Conservation (phyloP, 1,140 invertebrate species). For the Hyles vespertilio region DNA sequence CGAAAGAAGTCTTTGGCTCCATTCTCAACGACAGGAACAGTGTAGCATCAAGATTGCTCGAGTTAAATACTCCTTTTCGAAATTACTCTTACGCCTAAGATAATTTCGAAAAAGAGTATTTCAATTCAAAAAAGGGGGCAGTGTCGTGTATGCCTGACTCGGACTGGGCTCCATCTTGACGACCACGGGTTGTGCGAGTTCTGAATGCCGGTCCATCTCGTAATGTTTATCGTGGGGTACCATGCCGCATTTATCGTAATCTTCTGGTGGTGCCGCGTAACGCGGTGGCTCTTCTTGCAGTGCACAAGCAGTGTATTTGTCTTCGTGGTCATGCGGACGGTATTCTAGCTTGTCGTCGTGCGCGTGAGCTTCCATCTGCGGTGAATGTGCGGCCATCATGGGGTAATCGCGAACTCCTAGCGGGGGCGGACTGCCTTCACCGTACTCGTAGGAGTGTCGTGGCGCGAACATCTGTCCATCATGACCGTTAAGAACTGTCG, state of each 20-base stretch:
- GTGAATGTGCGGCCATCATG: slow-evolving; percentile 81
- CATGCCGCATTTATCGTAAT: slow-evolving; percentile 74
- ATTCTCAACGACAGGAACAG: no score
- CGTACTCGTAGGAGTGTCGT: slow-evolving; percentile 77
- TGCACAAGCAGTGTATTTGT: slow-evolving; percentile 73
- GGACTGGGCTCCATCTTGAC: slow-evolving; percentile 79
- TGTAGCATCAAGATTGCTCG: no score
- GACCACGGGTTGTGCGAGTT: slow-evolving; percentile 76
- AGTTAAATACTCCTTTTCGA: slow-evolving; percentile 69
- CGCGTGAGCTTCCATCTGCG: slow-evolving; percentile 74
- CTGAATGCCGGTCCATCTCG: slow-evolving; percentile 71
- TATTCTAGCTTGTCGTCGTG: slow-evolving; percentile 74
- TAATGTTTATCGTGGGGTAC: slow-evolving; percentile 74
- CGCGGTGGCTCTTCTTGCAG: slow-evolving; percentile 79
- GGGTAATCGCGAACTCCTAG: slow-evolving; percentile 79
- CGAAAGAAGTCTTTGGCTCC: no score
- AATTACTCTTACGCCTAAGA: slow-evolving; percentile 57
- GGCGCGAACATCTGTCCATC: slow-evolving; percentile 80
- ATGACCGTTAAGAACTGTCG: slow-evolving; percentile 81
- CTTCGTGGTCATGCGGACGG: slow-evolving; percentile 72
- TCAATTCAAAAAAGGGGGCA: slow-evolving; percentile 88
- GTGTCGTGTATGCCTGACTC: slow-evolving; percentile 79
- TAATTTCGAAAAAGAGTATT: slow-evolving; percentile 77
- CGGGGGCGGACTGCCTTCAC: slow-evolving; percentile 78
- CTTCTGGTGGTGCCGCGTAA: slow-evolving; percentile 73